Evolutionary conservation across 2,888 invertebrate genomes (phyloP).

Genomic region (Gerosis bhagava): DNA sequence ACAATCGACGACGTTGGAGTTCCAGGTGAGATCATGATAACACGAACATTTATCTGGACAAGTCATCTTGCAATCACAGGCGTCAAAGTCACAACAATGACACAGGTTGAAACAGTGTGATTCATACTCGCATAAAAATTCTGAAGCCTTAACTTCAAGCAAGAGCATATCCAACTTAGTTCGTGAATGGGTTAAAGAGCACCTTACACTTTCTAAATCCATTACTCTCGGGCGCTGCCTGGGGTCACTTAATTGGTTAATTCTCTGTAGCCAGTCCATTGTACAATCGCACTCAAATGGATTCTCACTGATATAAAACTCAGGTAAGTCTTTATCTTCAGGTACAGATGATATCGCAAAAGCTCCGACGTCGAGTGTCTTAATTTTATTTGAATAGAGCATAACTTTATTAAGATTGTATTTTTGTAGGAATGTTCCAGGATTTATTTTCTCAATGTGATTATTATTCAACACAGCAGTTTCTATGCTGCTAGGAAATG

Average conservation of each 20-base stretch:
- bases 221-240: slow-evolving; percentile 90
- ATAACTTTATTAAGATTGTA: slow-evolving; percentile 89
- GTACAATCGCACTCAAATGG: slow-evolving; percentile 93
- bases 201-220: slow-evolving; percentile 90
- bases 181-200: slow-evolving; percentile 87
- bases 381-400: slow-evolving; percentile 88
- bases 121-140: slow-evolving; percentile 92
- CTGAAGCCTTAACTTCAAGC: slow-evolving; percentile 86
- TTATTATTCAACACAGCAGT: slow-evolving; percentile 89
- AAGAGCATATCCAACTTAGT: slow-evolving; percentile 84
- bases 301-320: slow-evolving; percentile 91
- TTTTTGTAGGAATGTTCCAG: slow-evolving; percentile 88
- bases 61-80: slow-evolving; percentile 95
- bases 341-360: slow-evolving; percentile 85
- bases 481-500: slow-evolving; percentile 88
- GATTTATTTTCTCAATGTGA: slow-evolving; percentile 85
- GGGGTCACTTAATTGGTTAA: slow-evolving; percentile 88
- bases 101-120: slow-evolving; percentile 93
- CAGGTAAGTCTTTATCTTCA: slow-evolving; percentile 86
- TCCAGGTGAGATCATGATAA: slow-evolving; percentile 94
- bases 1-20: slow-evolving; percentile 93
- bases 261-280: slow-evolving; percentile 93
- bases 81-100: slow-evolving; percentile 95
- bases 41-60: slow-evolving; percentile 94
- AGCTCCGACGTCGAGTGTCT: slow-evolving; percentile 87